Evolutionary conservation across 2,113 vertebrate genomes (phyloP).

Genomic region (Vimba vimba): DNA sequence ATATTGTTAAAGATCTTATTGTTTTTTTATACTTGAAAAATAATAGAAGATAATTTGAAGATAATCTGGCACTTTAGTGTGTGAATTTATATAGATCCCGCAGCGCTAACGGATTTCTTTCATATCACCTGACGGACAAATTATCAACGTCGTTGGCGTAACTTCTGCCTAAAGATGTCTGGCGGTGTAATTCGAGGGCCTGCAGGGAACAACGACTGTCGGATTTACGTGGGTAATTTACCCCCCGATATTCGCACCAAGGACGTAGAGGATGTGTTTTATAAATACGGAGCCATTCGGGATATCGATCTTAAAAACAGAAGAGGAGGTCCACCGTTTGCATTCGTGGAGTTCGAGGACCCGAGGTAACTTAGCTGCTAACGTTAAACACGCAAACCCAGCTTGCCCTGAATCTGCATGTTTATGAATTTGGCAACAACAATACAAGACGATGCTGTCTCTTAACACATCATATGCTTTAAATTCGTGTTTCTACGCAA

Average conservation of each 20-base stretch:
- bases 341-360: constrained; percentile 82
- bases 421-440: no score
- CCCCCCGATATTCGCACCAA: constrained; percentile 88
- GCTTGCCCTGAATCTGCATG: not conserved
- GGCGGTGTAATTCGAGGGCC: constrained; percentile 91
- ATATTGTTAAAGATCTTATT: constrained; percentile 52
- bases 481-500: not conserved
- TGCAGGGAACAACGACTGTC: constrained; percentile 95
- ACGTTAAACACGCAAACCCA: not conserved
- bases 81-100: not conserved
- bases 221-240: constrained; percentile 88
- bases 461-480: no score
- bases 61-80: not conserved
- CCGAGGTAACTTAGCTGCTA: constrained; percentile 77
- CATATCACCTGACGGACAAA: not conserved
- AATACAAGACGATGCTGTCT: not conserved
- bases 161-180: constrained; percentile 78
- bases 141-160: not conserved
- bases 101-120: not conserved
- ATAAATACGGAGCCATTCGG: constrained; percentile 88
- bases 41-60: not conserved
- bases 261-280: constrained; percentile 89
- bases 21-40: not conserved
- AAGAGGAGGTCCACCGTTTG: constrained; percentile 88
- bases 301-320: constrained; percentile 91